Conservation (phyloP, 37 sponge, comb jelly and placozoan genomes). For the Bolinopsis microptera region DNA sequence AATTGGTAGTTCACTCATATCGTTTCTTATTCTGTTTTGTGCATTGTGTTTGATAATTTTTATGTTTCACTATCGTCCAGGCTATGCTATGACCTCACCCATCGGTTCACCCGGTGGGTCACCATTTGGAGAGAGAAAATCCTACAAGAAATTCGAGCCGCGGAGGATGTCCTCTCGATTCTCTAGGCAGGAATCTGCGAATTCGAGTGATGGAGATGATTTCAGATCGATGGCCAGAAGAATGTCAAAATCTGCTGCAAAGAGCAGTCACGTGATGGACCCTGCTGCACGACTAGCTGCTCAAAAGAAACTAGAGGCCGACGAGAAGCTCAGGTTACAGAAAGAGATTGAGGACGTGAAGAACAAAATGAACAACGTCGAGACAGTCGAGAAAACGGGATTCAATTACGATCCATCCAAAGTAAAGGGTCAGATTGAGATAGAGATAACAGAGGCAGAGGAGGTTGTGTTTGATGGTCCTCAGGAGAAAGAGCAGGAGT, state of each 20-base stretch:
- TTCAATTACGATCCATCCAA: constrained; percentile 56
- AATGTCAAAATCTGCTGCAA: not conserved
- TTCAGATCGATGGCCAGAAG: constrained; percentile 52
- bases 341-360: constrained; percentile 57
- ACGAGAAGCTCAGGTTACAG: constrained; percentile 30
- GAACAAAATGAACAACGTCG: constrained; percentile 29
- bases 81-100: constrained; percentile 18
- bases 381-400: constrained; percentile 34
- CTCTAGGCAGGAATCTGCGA: constrained; percentile 17
- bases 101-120: constrained; percentile 16
- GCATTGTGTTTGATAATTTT: not conserved
- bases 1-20: not conserved
- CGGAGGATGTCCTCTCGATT: not conserved
- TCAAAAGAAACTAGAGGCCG: constrained; percentile 36
- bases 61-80: not conserved
- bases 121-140: constrained; percentile 38
- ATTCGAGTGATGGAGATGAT: constrained; percentile 1
- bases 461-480: constrained; percentile 8
- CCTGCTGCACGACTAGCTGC: constrained; percentile 58
- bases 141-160: constrained; percentile 6
- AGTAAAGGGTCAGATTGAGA: constrained; percentile 14
- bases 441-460: constrained; percentile 18
- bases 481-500: not conserved
- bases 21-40: not conserved
- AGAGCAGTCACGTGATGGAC: not conserved